Base-by-base conservation (phyloP, 2,113 vertebrate species). In the Cricetomys ansorgei region DNA sequence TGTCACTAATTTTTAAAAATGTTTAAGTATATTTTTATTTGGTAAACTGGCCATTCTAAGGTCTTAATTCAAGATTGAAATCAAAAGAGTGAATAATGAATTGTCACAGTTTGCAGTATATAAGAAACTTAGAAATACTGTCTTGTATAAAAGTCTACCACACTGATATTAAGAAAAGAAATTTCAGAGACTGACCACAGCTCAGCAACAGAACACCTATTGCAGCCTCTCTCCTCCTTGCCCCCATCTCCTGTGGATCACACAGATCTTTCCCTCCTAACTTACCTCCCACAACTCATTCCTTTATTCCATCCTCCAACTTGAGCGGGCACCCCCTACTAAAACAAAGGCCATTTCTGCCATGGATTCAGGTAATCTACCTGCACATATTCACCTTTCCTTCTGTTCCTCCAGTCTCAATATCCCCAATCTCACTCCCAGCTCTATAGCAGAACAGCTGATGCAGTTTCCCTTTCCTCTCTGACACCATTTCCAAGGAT, bases 91-190 rank as follows among this genome's bases (percentile, higher is more conserved):
- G 45, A 40, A n/a, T 84, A 37, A 15, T 55, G 3, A 95, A 72
- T 55, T 62, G 15, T 83, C 67, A 17, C 12, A 92, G 12, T 72
- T 5, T 7, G 11, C n/a, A 8, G 4, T 57, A 62, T 31, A 53
- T 6, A 23, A 89, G 59, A 96, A 96, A 88, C 19, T 73, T 25
- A 75, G 65, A 85, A 85, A 50, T 94, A 29, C 37, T 67, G 76
- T 64, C 48, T 57, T 88, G 3, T 37, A 29, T 80, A 91, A 67
- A 64, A 93, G 40, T 50, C 3, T 73, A 64, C 10, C 48, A n/a
- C 11, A 88, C 13, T 13, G 77, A 43, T 11, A 53, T 55, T 75
- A 55, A 55, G 34, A 5, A 69, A 85, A 37, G 37, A 72, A 70
- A 34, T 25, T 62, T 75, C 25, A 43, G 10, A 57, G 6, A 57